These are phyloP conservation scores for Centrocercus urophasianus DNA, from an alignment of 2,113 vertebrate species.

Conservation along the genomic window DNA sequence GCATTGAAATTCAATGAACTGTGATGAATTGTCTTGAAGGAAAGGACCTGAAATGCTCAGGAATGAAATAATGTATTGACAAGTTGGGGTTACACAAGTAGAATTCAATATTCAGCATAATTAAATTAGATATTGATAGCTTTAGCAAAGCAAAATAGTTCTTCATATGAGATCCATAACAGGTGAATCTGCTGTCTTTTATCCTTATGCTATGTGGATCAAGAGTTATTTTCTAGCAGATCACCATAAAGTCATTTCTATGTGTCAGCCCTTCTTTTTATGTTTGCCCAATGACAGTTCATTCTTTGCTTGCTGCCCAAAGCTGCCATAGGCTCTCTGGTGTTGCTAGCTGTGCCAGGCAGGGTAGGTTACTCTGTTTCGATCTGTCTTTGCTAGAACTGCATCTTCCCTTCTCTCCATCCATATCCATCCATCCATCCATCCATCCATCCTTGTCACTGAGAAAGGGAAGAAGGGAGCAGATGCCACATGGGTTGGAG, in stretches of 20 bases:
- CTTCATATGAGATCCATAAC: background rate
- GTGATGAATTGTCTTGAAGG: constrained; percentile 11
- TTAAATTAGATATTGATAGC: constrained; percentile 64
- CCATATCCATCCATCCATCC: background rate
- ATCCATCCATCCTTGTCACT: background rate
- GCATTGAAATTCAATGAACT: constrained; percentile 48
- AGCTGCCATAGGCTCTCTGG: background rate
- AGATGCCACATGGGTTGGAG: fast-evolving
- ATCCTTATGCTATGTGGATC: background rate
- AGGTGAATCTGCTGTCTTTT: background rate
- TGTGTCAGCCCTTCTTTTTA: background rate
- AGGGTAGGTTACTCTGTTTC: background rate
- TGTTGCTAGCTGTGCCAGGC: background rate
- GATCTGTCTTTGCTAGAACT: background rate
- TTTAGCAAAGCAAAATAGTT: constrained; percentile 28
- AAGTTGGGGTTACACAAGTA: constrained; percentile 46
- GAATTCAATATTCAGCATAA: constrained; percentile 60
- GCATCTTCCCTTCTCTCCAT: background rate
- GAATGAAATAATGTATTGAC: constrained; percentile 34
- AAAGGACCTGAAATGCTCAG: constrained; percentile 44
- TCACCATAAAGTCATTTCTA: background rate
- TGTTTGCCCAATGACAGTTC: constrained; percentile 7
- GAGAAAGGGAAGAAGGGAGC: background rate
- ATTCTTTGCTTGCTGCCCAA: background rate
- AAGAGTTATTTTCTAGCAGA: constrained; percentile 11